Evolutionary conservation across 2,888 invertebrate species (phyloP), one percentile per base, ranked within the genome.

Genomic region (Drosophila paranaensis): DNA sequence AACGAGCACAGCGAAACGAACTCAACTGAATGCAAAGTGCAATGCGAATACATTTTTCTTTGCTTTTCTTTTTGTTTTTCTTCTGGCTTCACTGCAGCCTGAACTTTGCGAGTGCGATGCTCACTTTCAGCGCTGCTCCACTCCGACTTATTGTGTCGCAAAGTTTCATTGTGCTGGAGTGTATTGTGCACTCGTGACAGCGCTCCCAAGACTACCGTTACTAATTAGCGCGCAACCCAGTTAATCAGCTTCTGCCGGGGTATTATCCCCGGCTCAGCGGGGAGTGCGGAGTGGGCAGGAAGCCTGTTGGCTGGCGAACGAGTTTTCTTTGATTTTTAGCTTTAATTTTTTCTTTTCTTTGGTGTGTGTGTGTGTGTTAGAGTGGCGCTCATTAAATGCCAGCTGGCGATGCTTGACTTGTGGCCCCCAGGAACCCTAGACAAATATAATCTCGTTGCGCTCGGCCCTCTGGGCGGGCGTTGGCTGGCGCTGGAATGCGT

Each of bases 401-500:
- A 55, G 30, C 25, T 56, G 46, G 27, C 48, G 45, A 33, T 58
- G 60, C 66, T 66, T 79, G 76, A 64, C 79, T 75, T 71, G 20
- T 79, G 66, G 55, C 51, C 56, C 62, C 11, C 39, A 16, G 37
- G 25, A 30, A 42, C 42, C 53, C 79, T 91, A 91, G 74, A 91
- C 91, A 85, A 91, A 91, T 82, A 89, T 87, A 81, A 92, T 90
- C 74, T 90, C 91, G 68, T 86, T 91, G 77, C 92, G 92, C 40
- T 91, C 91, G 56, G 92, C 84, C 71, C 90, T 87, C 56, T 89
- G 91, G 54, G 90, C 80, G 45, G 91, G 78, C 46, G 89, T 75
- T 46, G 92, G 92, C 68, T 91, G 92, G 60, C 92, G 86, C 77
- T 92, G 92, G 82, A 92, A 92, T 66, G 92, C 92, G 84, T 92